Percentiles rank a stretch among this genome's conserved stretches.
phyloP scores from a whole-genome alignment of 2,888 invertebrate genomes.

The Metallyticus violacea region DNA sequence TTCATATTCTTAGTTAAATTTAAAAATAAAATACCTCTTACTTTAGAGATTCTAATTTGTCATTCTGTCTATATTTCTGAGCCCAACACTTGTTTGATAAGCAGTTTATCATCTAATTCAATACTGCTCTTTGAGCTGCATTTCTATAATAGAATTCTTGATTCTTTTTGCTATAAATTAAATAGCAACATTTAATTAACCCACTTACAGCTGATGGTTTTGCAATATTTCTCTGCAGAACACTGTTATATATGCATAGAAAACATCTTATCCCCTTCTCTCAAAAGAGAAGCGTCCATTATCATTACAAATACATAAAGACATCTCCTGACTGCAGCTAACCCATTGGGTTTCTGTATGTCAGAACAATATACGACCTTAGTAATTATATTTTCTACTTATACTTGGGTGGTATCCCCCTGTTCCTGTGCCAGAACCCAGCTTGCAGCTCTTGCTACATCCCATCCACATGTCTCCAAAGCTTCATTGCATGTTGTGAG shows the following conservation, averaged over 20 bases:
- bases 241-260: too few relatives aligned
- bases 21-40: too few relatives aligned
- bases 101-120: too few relatives aligned
- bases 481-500: constrained; percentile 49
- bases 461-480: constrained; percentile 61
- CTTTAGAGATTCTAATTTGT: too few relatives aligned
- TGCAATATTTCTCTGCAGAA: neutral
- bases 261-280: too few relatives aligned
- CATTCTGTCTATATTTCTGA: too few relatives aligned
- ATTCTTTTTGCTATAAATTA: too few relatives aligned
- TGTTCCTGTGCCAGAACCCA: constrained; percentile 49
- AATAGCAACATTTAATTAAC: neutral
- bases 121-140: too few relatives aligned
- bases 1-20: too few relatives aligned
- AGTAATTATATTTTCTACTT: neutral
- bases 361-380: neutral
- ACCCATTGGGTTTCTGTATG: too few relatives aligned
- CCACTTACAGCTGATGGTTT: neutral
- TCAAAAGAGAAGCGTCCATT: neutral
- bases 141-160: too few relatives aligned
- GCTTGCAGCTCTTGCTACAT: constrained; percentile 64
- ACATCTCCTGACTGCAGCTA: neutral
- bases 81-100: too few relatives aligned
- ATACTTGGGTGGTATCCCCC: constrained; percentile 33
- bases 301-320: neutral